Evolutionary conservation across 2,113 vertebrate species (phyloP).

Genomic region (Corythornis madagascariensis): DNA sequence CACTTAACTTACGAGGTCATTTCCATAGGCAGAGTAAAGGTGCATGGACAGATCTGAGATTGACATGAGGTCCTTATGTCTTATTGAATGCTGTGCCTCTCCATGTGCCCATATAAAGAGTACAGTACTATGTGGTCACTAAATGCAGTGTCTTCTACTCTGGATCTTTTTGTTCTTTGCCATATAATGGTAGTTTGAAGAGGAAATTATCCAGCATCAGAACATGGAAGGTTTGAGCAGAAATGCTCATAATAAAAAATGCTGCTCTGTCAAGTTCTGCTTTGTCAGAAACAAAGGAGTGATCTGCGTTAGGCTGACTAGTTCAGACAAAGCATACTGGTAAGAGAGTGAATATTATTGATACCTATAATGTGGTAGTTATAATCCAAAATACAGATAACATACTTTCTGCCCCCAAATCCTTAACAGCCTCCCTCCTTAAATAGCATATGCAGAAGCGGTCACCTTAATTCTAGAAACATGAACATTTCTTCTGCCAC

Average conservation of each 20-base stretch:
- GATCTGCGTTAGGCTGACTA: not conserved
- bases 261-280: not conserved
- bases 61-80: not conserved
- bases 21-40: not conserved
- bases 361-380: not conserved
- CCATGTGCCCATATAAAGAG: not conserved
- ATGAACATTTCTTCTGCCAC: not conserved
- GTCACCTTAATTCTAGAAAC: not conserved
- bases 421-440: not conserved
- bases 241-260: conserved; percentile 3
- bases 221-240: conserved; percentile 10
- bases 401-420: not conserved
- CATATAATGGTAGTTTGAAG: not conserved
- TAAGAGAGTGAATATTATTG: not conserved
- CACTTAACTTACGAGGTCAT: not conserved
- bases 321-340: not conserved
- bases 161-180: not conserved
- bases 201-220: not conserved
- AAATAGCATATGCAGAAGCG: not conserved
- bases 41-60: not conserved
- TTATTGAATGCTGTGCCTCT: not conserved
- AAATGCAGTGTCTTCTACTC: not conserved
- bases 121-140: not conserved
- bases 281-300: not conserved
- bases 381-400: not conserved